Base-by-base conservation (phyloP, 1,140 invertebrate species). In the Papilio glaucus region DNA sequence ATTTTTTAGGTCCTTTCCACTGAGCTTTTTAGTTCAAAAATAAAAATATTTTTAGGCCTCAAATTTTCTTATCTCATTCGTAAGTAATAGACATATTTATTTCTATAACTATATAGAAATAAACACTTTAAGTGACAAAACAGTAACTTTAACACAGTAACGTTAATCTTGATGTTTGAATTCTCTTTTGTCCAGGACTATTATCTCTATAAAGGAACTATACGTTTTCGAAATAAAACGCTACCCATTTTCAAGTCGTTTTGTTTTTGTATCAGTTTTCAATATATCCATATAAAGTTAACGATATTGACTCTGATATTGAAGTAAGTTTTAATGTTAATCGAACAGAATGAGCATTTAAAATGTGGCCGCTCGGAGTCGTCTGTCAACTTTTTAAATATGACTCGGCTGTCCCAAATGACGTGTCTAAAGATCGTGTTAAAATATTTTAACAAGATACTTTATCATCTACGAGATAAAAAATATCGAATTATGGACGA, bases 361-460 rank as follows among this genome's bases (percentile, higher is more conserved):
- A 24, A 57, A 57, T n/a, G n/a, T 24, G 49, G 6, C 29, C 24
- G 49, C 21, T 24, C 21, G 18, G 6, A 57, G 49, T 57, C 49
- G 49, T 57, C 49, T 4, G 49, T 39, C 18, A 65, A 41, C 62
- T 41, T 39, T 37, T 39, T 65, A 65, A 24, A 39, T 65, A 41
- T 39, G 21, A 41, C 15, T 37, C 37, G 18, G 15, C 37, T 67
- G 63, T 67, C 65, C 45, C 65, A 68, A 29, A 4, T 68, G 63
- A 45, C 63, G 61, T 21, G 62, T 24, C 62, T 57, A 57, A 38
- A 65, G 38, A 65, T 41, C 18, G 62, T 65, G 62, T 65, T 39
- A 39, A 57, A 63, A 63, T 63, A 41, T 65, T 65, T 65, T 65
- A 65, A 65, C 38, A 65, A 39, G 62, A 24, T 39, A 65, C 62